phyloP scores from a whole-genome alignment of 2,888 invertebrate species.

The Gibbula magus region DNA sequence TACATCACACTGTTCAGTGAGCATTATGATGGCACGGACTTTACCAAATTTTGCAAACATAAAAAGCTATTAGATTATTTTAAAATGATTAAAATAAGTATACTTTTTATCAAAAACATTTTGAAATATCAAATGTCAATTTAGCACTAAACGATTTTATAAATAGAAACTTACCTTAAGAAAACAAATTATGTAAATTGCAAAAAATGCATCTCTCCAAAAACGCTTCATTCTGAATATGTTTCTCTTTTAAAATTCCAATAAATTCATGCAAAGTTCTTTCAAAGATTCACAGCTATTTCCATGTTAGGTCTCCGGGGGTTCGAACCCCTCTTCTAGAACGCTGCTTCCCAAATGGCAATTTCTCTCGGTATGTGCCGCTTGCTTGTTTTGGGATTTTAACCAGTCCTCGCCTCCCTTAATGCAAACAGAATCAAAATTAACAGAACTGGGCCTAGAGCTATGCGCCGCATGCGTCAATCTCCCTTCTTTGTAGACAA shows the following conservation, averaged over 20 bases:
- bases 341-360: conserved; percentile 6
- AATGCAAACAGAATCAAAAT: conserved; percentile 33
- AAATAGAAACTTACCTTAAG: background rate
- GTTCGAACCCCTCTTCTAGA: background rate
- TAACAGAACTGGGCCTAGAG: background rate
- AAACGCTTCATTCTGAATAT: background rate
- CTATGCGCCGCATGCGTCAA: background rate
- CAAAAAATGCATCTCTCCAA: background rate
- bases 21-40: too few species aligned
- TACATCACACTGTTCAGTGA: too few species aligned
- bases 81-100: too few species aligned
- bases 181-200: background rate
- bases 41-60: too few species aligned
- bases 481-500: conserved; percentile 18
- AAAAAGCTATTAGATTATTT: too few species aligned
- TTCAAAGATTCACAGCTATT: background rate
- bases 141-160: too few species aligned
- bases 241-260: background rate
- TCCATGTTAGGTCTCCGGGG: background rate
- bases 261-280: background rate
- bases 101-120: too few species aligned
- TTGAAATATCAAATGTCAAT: too few species aligned
- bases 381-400: conserved; percentile 39
- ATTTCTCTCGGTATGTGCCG: conserved; percentile 40
- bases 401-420: conserved; percentile 31